Evolutionary conservation across 2,888 invertebrate genomes (phyloP).

Genomic region (Vesta saturnalis): DNA sequence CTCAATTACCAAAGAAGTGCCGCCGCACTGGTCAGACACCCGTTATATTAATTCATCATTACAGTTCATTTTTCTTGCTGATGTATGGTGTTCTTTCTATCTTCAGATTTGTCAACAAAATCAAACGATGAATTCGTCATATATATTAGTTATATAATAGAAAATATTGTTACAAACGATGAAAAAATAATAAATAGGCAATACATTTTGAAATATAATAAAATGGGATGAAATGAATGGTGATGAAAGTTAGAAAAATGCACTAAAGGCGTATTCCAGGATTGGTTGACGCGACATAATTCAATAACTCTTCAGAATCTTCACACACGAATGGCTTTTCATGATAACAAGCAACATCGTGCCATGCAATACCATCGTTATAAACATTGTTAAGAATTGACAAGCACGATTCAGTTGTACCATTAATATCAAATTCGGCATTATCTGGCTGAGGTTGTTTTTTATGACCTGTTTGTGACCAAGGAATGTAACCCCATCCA

Average conservation of each 20-base stretch:
- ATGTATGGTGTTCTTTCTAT: too few species aligned
- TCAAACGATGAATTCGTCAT: too few species aligned
- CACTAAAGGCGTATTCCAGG: conserved; percentile 82
- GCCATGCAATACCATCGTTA: conserved; percentile 94
- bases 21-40: too few species aligned
- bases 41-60: too few species aligned
- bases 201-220: conserved; percentile 20
- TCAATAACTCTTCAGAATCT: conserved; percentile 88
- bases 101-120: too few species aligned
- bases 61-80: too few species aligned
- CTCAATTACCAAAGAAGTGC: too few species aligned
- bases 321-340: conserved; percentile 93
- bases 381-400: conserved; percentile 92
- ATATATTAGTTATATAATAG: too few species aligned
- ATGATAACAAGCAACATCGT: conserved; percentile 93
- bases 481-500: conserved; percentile 86
- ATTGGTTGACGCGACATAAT: conserved; percentile 86
- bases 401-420: conserved; percentile 87
- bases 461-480: conserved; percentile 92
- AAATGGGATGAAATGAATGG: conserved; percentile 27
- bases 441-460: conserved; percentile 89
- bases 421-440: conserved; percentile 90
- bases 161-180: conserved; percentile 11
- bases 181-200: conserved; percentile 26
- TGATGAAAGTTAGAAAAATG: conserved; percentile 12